Percentiles rank a stretch among this genome's conserved stretches.
Evolutionary conservation across 2,888 invertebrate species (phyloP).

Genomic region (Brachynemurus nebulosus): DNA sequence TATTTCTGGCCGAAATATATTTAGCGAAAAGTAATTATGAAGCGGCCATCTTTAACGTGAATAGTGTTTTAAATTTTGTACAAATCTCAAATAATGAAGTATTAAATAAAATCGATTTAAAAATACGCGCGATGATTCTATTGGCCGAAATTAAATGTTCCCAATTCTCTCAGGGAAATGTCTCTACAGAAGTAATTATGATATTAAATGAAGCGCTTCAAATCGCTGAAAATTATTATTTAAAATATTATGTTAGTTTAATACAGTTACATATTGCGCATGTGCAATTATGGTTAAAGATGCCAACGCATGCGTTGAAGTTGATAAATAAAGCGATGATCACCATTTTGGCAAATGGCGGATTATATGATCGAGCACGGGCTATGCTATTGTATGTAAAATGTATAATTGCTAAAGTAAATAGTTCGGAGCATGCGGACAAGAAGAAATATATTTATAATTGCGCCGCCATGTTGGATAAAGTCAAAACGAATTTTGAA

Average conservation of each 20-base stretch:
- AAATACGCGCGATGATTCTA: conserved; percentile 53
- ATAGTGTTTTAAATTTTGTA: conserved; percentile 38
- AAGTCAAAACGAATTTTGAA: conserved; percentile 53
- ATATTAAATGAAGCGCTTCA: conserved; percentile 57
- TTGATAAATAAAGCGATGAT: conserved; percentile 56
- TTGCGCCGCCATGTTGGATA: conserved; percentile 45
- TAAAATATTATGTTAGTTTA: conserved; percentile 61
- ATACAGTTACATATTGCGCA: conserved; percentile 69
- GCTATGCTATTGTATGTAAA: conserved; percentile 62
- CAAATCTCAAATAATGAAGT: conserved; percentile 38
- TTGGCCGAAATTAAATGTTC: conserved; percentile 49
- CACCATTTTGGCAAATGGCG: conserved; percentile 65
- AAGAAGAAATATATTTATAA: conserved; percentile 38
- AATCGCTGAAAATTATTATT: conserved; percentile 55
- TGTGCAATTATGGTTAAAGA: conserved; percentile 57
- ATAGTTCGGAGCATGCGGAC: conserved; percentile 23
- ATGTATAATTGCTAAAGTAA: conserved; percentile 56
- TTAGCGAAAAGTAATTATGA: conserved; percentile 30
- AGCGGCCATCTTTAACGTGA: conserved; percentile 31
- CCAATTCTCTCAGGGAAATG: conserved; percentile 27
- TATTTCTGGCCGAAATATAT: conserved; percentile 32
- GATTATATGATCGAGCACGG: conserved; percentile 66
- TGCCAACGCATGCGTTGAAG: conserved; percentile 60
- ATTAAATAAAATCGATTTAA: conserved; percentile 29
- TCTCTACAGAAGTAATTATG: conserved; percentile 37